Evolutionary conservation across 2,888 invertebrate species (phyloP), one percentile per base, ranked within the genome.

Genomic region (Monochamus alternatus): DNA sequence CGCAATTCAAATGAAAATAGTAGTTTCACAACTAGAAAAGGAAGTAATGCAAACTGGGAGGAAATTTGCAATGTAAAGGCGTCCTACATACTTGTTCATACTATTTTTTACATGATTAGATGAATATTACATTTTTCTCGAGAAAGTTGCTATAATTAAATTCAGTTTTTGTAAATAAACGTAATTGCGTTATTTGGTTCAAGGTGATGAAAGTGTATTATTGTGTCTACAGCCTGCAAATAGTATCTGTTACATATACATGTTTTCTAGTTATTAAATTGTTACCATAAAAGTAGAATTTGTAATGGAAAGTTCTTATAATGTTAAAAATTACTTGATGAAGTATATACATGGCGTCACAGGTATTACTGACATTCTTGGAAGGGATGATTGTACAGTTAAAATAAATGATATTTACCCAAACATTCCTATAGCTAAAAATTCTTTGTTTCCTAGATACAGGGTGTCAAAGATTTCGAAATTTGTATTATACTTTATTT

Each of bases 1-100:
- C 12, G 70, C 62, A 70, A 70, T 70, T 70, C 51, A 70, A 70
- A 65, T 65, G 65, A 65, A 65, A 65, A 65, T 65, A 47, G 47
- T 10, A 47, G 47, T 64, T 73, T 73, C 73, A 38, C 38, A 64
- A 47, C 22, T 10, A 59, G 31, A 73, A 59, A 73, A 59, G 65
- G 73, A 73, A 65, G 52, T 73, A 65, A 73, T 65, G 66, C 65
- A 73, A 65, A 12, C 52, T 38, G 14, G n/a, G 66, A 47, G 31
- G 59, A 73, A 58, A 65, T 60, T 65, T 65, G 38, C 32, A 70
- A 70, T 70, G 60, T 62, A 60, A 70, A 70, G 47, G 38, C 60
- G 60, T 32, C 70, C 60, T 44, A 44, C 60, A 22, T 70, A 60
- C 14, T 2, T 47, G 31, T 10, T 69, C 14, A 5, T 32, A 58